Evolutionary conservation across 2,888 invertebrate species (phyloP), one percentile per base, ranked within the genome.

Genomic region (Onchidella celtica): DNA sequence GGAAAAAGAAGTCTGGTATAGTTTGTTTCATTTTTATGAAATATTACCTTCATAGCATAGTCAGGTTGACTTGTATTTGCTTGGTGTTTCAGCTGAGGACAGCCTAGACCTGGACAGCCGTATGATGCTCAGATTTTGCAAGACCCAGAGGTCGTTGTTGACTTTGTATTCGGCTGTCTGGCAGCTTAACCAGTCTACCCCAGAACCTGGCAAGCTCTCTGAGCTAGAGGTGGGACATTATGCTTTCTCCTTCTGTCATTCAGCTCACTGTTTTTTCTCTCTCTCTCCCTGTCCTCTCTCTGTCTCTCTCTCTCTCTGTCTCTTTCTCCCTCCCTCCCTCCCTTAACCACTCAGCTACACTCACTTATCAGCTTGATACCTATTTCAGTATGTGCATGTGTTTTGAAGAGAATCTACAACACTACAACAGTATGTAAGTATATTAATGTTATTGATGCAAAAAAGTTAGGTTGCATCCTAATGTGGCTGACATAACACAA

Each of bases 81-180:
- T 47, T 47, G n/a, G n/a, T n/a, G n/a, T n/a, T 83, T 11, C 82
- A 89, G 90, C 86, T 84, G 90, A 89, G 55, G 90, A 90, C 29
- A 89, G 87, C n/a, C 85, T 91, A 63, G 93, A 93, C 86, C 91
- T 92, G 77, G 93, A 94, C 85, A 90, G 90, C 68, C 90, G 91
- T 47, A 85, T 93, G 70, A 87, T 94, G 80, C 86, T 91, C 55
- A 91, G 92, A 65, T 92, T 90, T 84, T 93, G 93, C 85, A 87
- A 89, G 55, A 85, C 90, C 69, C 89, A 93, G 84, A 84, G 88
- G 2, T 87, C 89, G n/a, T 86, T 94, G 36, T 83, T 93, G 59
- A 85, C 90, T 17, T 88, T 90, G 3, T 94, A 93, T 80, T 83
- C 84, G n/a, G 84, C 87, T 3, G 85, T 93, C 36, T 83, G 34